Percentiles rank a stretch among this genome's conserved stretches.
Evolutionary conservation across 1,140 invertebrate species (phyloP).

Genomic region (Dendrolimus kikuchii): DNA sequence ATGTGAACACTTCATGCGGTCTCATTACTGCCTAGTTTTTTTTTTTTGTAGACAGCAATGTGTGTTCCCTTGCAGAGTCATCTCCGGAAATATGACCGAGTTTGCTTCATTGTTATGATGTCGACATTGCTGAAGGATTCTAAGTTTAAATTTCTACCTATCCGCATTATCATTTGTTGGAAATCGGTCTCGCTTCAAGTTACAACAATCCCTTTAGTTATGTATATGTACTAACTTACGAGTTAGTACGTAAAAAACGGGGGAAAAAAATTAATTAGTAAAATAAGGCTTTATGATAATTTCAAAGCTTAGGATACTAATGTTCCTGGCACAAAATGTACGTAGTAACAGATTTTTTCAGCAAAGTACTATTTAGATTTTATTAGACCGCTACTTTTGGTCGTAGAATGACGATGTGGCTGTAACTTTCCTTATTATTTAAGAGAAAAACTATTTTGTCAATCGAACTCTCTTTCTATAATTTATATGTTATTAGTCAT

Average conservation of each 20-base stretch:
- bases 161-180: neutral
- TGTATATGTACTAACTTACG: neutral
- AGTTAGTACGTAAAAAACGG: no score
- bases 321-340: no score
- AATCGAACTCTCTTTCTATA: no score
- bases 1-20: slow-evolving; percentile 8
- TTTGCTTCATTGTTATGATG: slow-evolving; percentile 4
- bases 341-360: no score
- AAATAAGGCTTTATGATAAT: no score
- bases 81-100: slow-evolving; percentile 6
- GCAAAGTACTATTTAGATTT: neutral
- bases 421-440: no score
- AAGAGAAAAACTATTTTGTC: no score
- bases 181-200: neutral
- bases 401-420: no score
- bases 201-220: neutral
- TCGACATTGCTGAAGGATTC: neutral
- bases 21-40: slow-evolving; percentile 7
- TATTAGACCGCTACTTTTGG: no score
- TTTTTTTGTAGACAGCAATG: slow-evolving; percentile 4
- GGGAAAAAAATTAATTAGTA: no score
- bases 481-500: no score
- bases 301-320: no score
- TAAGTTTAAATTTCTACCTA: neutral
- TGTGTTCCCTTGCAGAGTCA: slow-evolving; percentile 6